A percentile compares a stretch with the other conserved stretches of the same genome.
phyloP scores from a whole-genome alignment of 2,797 vertebrate species.

The Acipenser oxyrinchus region DNA sequence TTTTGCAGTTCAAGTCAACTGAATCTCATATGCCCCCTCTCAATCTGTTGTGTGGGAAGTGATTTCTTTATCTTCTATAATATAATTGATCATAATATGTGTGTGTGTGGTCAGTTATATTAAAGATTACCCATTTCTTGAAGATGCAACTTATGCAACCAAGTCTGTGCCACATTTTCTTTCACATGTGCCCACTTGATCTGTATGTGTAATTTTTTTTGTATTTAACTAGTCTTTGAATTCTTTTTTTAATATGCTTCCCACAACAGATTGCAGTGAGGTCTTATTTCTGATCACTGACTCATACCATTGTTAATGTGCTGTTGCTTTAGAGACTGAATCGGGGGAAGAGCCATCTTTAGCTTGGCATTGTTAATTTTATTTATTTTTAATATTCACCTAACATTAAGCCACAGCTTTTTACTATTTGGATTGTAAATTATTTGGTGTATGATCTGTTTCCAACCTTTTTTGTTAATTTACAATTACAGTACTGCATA shows the following conservation, averaged over 20 bases:
- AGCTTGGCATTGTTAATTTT: background rate
- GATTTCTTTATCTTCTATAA: no score
- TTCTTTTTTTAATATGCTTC: background rate
- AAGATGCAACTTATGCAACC: no score
- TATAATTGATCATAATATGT: no score
- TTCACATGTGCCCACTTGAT: no score
- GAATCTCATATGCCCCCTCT: no score
- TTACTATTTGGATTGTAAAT: slow-evolving; percentile 17
- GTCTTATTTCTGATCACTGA: background rate
- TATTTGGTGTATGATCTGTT: background rate
- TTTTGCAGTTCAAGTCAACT: no score
- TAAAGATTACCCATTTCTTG: no score
- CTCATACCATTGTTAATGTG: background rate
- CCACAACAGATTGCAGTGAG: background rate
- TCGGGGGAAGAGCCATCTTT: no score
- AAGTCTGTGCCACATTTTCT: background rate
- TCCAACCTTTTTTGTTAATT: background rate
- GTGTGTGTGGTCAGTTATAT: no score
- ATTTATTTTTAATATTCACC: background rate
- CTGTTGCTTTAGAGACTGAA: background rate
- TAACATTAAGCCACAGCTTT: slow-evolving; percentile 17
- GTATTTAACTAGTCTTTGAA: background rate
- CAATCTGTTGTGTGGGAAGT: no score
- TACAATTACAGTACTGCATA: no score
- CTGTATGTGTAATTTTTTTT: no score